These are phyloP conservation scores for Tenualosa ilisha DNA, from an alignment of 2,797 vertebrate species.

Conservation along the genomic window DNA sequence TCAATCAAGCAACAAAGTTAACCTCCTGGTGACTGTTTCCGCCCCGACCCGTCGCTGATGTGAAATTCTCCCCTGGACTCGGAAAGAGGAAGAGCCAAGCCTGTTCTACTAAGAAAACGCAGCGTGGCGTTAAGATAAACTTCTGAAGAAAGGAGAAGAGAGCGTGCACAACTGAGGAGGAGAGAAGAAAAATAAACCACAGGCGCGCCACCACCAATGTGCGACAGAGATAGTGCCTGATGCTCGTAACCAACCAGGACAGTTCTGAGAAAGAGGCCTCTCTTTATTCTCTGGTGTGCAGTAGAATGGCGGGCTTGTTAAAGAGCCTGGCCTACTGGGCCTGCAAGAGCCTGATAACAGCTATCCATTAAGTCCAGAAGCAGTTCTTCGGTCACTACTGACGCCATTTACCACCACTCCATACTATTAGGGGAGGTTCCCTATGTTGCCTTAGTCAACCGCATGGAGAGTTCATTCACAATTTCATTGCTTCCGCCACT, in stretches of 20 bases:
- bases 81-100: constrained; percentile 39
- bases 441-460: neutral
- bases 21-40: constrained; percentile 37
- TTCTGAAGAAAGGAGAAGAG: constrained; percentile 53
- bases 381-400: neutral
- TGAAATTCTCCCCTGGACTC: constrained; percentile 14
- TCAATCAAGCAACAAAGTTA: neutral
- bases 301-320: neutral
- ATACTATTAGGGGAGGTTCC: neutral
- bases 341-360: constrained; percentile 52
- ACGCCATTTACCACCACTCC: constrained; percentile 19
- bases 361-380: constrained; percentile 47
- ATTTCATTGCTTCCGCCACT: neutral
- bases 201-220: constrained; percentile 39
- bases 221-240: constrained; percentile 38
- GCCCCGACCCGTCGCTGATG: constrained; percentile 19
- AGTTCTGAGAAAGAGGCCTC: constrained; percentile 60
- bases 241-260: constrained; percentile 30
- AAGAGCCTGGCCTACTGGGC: constrained; percentile 26
- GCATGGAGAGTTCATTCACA: constrained; percentile 14
- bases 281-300: neutral
- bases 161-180: constrained; percentile 37
- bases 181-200: constrained; percentile 41
- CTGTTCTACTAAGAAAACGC: constrained; percentile 37
- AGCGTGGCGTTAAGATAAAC: constrained; percentile 12